Evolutionary conservation across 1,140 invertebrate species (phyloP).

Genomic region (Phymastichus coffea): DNA sequence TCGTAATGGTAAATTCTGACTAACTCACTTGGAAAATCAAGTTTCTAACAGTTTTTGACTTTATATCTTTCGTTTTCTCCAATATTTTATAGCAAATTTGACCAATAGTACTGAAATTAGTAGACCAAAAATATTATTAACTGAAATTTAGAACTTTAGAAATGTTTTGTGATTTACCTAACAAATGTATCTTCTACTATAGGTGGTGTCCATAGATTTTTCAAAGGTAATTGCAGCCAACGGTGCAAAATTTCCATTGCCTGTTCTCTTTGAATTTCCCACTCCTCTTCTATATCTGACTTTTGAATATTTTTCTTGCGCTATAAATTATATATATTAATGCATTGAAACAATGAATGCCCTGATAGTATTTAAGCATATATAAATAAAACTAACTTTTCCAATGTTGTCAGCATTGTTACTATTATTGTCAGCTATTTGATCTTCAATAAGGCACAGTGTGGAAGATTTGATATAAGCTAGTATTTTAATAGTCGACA

Average conservation of each 20-base stretch:
- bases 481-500: constrained; percentile 46
- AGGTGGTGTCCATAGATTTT: constrained; percentile 78
- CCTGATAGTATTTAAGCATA: constrained; percentile 25
- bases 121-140: constrained; percentile 10
- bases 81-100: constrained; percentile 75
- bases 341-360: constrained; percentile 23
- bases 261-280: constrained; percentile 60
- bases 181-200: constrained; percentile 82
- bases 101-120: constrained; percentile 63
- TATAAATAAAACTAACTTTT: constrained; percentile 40
- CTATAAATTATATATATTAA: constrained; percentile 30
- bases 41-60: constrained; percentile 67
- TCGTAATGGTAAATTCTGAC: constrained; percentile 14
- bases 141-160: neutral
- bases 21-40: constrained; percentile 59
- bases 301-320: constrained; percentile 42
- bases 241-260: constrained; percentile 66
- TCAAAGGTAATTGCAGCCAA: constrained; percentile 68
- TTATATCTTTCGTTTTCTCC: constrained; percentile 64
- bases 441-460: constrained; percentile 41
- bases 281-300: constrained; percentile 55
- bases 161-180: constrained; percentile 59
- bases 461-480: constrained; percentile 45
- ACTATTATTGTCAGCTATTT: constrained; percentile 31
- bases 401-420: constrained; percentile 40